Conservation (phyloP, 2,888 invertebrate species). For the Amblyjoppa fuscipennis region DNA sequence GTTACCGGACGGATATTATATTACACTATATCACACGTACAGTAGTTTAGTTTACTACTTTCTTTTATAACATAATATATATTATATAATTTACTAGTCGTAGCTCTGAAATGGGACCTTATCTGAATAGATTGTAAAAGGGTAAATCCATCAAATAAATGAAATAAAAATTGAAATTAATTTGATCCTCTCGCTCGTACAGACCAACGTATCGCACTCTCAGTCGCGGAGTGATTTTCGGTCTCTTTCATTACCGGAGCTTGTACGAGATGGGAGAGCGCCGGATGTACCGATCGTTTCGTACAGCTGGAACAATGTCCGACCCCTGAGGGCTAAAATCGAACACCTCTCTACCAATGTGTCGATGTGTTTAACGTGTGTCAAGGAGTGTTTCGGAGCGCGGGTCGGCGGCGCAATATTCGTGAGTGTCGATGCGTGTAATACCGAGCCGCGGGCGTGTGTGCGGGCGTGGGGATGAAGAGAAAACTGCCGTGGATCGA, state of each 20-base stretch:
- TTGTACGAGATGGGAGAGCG: conserved; percentile 27
- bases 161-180: neutral
- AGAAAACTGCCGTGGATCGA: neutral
- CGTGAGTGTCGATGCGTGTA: conserved; percentile 3
- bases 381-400: conserved; percentile 1
- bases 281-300: conserved; percentile 58
- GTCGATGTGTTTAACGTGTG: conserved; percentile 25
- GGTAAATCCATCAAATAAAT: too few relatives aligned
- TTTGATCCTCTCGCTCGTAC: conserved; percentile 8
- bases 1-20: too few relatives aligned
- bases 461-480: conserved; percentile 1
- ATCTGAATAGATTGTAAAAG: too few relatives aligned
- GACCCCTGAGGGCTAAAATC: conserved; percentile 3
- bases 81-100: too few relatives aligned
- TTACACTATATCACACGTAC: too few relatives aligned
- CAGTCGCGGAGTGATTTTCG: conserved; percentile 18
- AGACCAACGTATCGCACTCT: conserved; percentile 19
- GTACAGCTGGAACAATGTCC: conserved; percentile 44
- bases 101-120: too few relatives aligned
- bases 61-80: too few relatives aligned
- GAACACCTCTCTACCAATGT: neutral
- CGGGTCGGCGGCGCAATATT: conserved; percentile 15
- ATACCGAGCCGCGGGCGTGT: neutral
- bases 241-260: conserved; percentile 45
- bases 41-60: too few relatives aligned